A percentile compares a stretch with the other conserved stretches of the same genome.
Conservation (phyloP, 1,140 invertebrate genomes). For the Drosophila sproati region DNA sequence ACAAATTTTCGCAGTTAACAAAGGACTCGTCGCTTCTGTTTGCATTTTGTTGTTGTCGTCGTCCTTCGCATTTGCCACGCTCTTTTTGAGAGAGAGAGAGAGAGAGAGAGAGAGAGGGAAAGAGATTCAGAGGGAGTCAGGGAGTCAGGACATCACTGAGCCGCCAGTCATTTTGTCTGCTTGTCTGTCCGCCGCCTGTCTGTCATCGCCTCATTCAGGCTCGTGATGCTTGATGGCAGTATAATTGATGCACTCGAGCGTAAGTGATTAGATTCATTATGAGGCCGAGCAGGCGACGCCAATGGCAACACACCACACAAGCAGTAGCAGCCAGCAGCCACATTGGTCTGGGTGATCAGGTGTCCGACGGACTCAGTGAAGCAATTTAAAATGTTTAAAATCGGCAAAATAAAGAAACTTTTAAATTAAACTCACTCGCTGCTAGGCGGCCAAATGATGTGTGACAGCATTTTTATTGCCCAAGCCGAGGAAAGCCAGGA, state of each 20-base stretch:
- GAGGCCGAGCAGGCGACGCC: slow-evolving; percentile 72
- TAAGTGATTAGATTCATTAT: slow-evolving; percentile 85
- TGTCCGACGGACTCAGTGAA: slow-evolving; percentile 33
- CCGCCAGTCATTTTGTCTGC: slow-evolving; percentile 61
- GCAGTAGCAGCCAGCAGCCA: too few species aligned
- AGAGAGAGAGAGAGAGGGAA: too few species aligned
- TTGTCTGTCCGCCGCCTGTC: slow-evolving; percentile 28
- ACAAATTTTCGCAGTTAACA: slow-evolving; percentile 76
- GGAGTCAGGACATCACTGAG: slow-evolving; percentile 20
- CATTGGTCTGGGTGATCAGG: slow-evolving; percentile 51
- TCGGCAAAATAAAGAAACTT: slow-evolving; percentile 19
- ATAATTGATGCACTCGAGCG: slow-evolving; percentile 85
- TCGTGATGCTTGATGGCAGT: slow-evolving; percentile 74
- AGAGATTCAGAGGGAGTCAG: slow-evolving; percentile 8
- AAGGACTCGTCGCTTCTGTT: slow-evolving; percentile 60
- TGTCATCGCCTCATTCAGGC: slow-evolving; percentile 26
- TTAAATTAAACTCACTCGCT: slow-evolving; percentile 33
- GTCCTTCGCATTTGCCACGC: slow-evolving; percentile 47
- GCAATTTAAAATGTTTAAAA: slow-evolving; percentile 46
- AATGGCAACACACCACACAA: slow-evolving; percentile 24
- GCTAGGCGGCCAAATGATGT: slow-evolving; percentile 65
- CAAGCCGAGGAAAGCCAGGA: background rate
- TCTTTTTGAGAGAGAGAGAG: slow-evolving; percentile 36
- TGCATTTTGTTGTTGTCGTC: slow-evolving; percentile 19
- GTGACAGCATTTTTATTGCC: slow-evolving; percentile 80